phyloP scores from a whole-genome alignment of 2,888 invertebrate species.

The Chrysomela aeneicollis region DNA sequence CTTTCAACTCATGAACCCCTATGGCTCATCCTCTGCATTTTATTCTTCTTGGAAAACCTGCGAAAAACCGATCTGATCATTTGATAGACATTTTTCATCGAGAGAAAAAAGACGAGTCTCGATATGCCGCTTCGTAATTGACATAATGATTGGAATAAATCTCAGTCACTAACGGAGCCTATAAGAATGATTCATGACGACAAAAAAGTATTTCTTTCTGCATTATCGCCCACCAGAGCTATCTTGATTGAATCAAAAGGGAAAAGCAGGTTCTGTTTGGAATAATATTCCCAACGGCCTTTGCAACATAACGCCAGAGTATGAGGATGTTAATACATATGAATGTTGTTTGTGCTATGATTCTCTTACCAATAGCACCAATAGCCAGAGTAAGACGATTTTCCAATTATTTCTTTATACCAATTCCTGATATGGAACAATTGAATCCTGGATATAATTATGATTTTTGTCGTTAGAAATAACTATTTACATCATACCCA shows the following conservation, averaged over 20 bases:
- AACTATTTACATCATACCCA: too few relatives aligned
- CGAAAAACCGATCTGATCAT: neutral
- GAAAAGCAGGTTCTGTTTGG: neutral
- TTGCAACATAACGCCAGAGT: too few relatives aligned
- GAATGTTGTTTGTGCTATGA: too few relatives aligned
- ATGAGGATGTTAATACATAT: too few relatives aligned
- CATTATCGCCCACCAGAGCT: neutral
- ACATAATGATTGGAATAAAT: conserved; percentile 7
- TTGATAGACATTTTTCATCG: neutral
- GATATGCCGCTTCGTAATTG: conserved; percentile 1
- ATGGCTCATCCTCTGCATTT: neutral
- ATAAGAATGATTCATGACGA: neutral
- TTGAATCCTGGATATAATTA: too few relatives aligned
- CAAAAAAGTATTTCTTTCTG: neutral
- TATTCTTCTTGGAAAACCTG: neutral
- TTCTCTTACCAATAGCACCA: too few relatives aligned
- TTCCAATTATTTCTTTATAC: too few relatives aligned
- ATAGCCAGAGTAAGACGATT: too few relatives aligned
- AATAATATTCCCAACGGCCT: neutral
- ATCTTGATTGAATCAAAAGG: neutral
- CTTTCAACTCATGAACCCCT: neutral
- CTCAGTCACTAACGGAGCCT: neutral
- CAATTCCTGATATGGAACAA: too few relatives aligned
- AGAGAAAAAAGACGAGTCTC: neutral
- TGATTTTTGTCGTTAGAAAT: too few relatives aligned